A percentile compares a stretch with the other conserved stretches of the same genome.
Conservation (phyloP, 2,888 invertebrate species). For the Phania funesta region DNA sequence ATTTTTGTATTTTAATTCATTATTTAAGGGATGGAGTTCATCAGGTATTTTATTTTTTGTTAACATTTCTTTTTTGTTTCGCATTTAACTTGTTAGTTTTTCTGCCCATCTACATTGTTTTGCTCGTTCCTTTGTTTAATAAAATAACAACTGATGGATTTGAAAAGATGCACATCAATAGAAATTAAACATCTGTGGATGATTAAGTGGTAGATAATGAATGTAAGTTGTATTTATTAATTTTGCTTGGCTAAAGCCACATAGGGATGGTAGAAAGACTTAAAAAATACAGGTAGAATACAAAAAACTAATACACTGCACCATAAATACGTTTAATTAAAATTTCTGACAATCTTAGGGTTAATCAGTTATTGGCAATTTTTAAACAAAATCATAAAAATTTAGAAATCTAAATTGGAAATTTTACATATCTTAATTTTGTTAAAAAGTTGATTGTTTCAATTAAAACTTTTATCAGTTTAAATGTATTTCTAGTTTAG, state of each 20-base stretch:
- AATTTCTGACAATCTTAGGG: no score
- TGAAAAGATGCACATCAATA: neutral
- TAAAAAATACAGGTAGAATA: no score
- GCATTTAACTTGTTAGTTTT: conserved; percentile 4
- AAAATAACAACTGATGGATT: conserved; percentile 17
- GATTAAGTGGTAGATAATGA: conserved; percentile 46
- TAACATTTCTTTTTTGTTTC: neutral
- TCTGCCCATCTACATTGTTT: neutral
- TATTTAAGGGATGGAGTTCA: neutral
- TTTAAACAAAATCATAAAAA: no score
- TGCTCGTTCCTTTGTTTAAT: neutral
- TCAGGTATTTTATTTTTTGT: conserved; percentile 25
- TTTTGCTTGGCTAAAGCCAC: neutral
- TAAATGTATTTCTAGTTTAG: no score
- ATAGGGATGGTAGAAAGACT: no score
- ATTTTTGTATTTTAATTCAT: neutral
- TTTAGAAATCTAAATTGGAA: no score
- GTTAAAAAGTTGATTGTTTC: no score
- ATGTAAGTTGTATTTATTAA: neutral
- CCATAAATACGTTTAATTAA: no score
- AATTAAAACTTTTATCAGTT: no score
- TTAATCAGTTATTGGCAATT: no score
- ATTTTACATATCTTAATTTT: no score
- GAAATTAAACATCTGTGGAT: conserved; percentile 44
- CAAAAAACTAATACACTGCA: no score